A percentile compares a stretch with the other conserved stretches of the same genome.
phyloP scores from a whole-genome alignment of 2,113 vertebrate genomes.

The Anoura caudifer region DNA sequence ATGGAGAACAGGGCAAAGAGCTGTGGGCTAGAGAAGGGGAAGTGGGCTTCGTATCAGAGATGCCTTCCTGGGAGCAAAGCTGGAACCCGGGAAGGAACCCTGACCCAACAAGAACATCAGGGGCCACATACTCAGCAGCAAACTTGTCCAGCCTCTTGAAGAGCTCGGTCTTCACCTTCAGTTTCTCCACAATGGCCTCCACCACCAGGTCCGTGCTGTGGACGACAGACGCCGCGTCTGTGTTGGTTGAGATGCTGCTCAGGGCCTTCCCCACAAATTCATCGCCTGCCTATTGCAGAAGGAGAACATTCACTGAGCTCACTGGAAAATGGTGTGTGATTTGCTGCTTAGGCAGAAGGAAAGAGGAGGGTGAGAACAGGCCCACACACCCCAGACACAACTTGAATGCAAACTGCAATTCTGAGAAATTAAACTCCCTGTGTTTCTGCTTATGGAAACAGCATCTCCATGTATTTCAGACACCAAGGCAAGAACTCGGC shows the following conservation, averaged over 20 bases:
- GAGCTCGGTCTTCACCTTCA: slow-evolving; percentile 90
- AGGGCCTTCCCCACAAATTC: slow-evolving; percentile 90
- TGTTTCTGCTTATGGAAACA: neutral
- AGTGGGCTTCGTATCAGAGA: neutral
- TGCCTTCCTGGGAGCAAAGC: neutral
- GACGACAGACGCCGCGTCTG: slow-evolving; percentile 86
- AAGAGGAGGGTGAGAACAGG: neutral
- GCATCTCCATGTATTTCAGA: neutral
- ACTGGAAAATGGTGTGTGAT: neutral
- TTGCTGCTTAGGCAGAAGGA: neutral
- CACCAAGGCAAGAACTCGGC: neutral
- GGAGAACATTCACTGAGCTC: neutral
- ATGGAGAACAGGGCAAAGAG: neutral
- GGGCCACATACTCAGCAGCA: slow-evolving; percentile 87
- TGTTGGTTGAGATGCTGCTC: slow-evolving; percentile 86
- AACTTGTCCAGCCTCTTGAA: slow-evolving; percentile 93
- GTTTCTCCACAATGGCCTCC: slow-evolving; percentile 96
- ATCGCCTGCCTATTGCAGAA: slow-evolving; percentile 84
- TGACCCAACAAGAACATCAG: neutral
- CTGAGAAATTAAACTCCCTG: neutral
- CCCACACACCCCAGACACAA: neutral
- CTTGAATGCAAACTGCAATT: neutral
- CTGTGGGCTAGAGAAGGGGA: neutral
- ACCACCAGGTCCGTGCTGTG: slow-evolving; percentile 91
- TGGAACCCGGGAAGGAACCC: neutral